Evolutionary conservation across 1,140 invertebrate species (phyloP), one percentile per base, ranked within the genome.

Genomic region (Lutraria rhynchaena): DNA sequence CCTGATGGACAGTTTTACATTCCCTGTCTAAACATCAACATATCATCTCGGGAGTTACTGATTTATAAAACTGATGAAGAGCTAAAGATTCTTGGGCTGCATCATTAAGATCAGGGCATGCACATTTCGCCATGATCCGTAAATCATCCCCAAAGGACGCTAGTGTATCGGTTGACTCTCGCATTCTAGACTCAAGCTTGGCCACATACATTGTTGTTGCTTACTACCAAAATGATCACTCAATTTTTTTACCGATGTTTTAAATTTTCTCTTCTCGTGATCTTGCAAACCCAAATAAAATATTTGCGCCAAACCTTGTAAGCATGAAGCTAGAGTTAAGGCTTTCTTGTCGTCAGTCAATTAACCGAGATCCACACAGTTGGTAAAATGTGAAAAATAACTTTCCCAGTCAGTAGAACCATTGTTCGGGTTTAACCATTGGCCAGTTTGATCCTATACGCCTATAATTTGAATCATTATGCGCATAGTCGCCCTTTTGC

Each of bases 371-470:
- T 74, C 71, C 13, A 55, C 53, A 60, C 71, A 74, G 31, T 74
- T 41, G n/a, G 24, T 22, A 60, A 74, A 74, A 44, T 74, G 69
- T 9, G 69, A 73, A 29, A 73, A 44, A 41, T 73, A 55, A 11
- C 44, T 29, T 33, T 57, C 49, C 49, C 49, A 74, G 37, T 49
- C 19, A 3, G n/a, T 22, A 22, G 53, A 41, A n/a, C 53, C 53
- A 58, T 74, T 41, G 13, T 5, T 37, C 55, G 4, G 71, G 71
- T 46, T 74, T 74, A 19, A 74, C 24, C 19, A 46, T 27, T 3
- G 53, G 53, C 4, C 22, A 3, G 29, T 51, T 53, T 19, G 44
- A 46, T 46, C n/a, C n/a, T n/a, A n/a, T n/a, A n/a, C n/a, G n/a
- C n/a, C n/a, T n/a, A n/a, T n/a, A n/a, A n/a, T n/a, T n/a, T n/a